A percentile compares a stretch with the other conserved stretches of the same genome.
Conservation (phyloP, 2,113 vertebrate genomes). For the Hippocampus abdominalis region DNA sequence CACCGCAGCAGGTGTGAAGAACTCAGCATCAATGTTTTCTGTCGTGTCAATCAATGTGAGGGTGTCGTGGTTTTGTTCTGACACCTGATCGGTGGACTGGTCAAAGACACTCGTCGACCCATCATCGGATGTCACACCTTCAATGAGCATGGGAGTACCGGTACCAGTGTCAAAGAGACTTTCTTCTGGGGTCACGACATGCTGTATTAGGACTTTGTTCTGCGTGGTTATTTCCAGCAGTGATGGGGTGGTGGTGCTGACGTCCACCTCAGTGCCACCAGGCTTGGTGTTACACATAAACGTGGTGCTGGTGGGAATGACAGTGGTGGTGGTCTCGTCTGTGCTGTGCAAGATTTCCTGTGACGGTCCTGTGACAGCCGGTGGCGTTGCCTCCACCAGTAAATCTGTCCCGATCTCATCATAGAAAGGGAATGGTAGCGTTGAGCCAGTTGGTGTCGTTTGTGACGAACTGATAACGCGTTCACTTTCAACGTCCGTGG, state of each 20-base stretch:
- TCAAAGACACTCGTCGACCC: constrained; percentile 66
- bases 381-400: constrained; percentile 26
- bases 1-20: constrained; percentile 63
- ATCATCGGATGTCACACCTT: constrained; percentile 62
- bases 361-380: neutral
- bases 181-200: constrained; percentile 12
- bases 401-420: constrained; percentile 27
- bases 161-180: constrained; percentile 8
- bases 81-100: constrained; percentile 28
- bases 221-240: constrained; percentile 1
- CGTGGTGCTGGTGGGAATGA: constrained; percentile 8
- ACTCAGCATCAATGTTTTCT: constrained; percentile 72
- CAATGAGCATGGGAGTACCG: constrained; percentile 42
- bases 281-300: constrained; percentile 33
- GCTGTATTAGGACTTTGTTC: constrained; percentile 14
- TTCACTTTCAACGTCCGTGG: constrained; percentile 23
- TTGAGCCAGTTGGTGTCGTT: constrained; percentile 28
- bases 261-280: constrained; percentile 12
- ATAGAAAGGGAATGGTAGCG: constrained; percentile 29
- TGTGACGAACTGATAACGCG: constrained; percentile 30
- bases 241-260: constrained; percentile 6
- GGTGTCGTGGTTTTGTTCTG: constrained; percentile 31
- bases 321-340: neutral
- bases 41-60: constrained; percentile 44
- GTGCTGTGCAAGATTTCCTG: constrained; percentile 9